Percentiles rank a stretch among this genome's conserved stretches.
These are phyloP conservation scores for Enoplosus armatus DNA, from an alignment of 2,797 vertebrate species.

Conservation along the genomic window DNA sequence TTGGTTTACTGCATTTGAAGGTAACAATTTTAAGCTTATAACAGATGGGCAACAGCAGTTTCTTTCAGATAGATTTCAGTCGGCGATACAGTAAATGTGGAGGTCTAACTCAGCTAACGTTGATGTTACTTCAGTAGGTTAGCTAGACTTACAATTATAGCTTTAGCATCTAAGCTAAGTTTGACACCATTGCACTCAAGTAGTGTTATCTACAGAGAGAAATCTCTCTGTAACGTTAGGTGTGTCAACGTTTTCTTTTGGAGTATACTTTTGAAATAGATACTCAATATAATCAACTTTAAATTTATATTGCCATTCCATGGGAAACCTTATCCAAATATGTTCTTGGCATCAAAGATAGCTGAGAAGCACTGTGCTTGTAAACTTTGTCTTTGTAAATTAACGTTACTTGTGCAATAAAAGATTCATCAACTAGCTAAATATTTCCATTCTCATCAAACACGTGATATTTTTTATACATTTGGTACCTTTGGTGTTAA, in stretches of 20 bases:
- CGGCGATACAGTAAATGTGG: neutral
- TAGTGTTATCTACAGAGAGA: neutral
- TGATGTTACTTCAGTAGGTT: too few species aligned
- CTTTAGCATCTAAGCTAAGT: too few species aligned
- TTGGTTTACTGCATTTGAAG: conserved; percentile 4
- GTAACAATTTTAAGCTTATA: conserved; percentile 14
- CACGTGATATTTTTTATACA: neutral
- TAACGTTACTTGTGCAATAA: neutral
- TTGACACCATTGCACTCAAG: neutral
- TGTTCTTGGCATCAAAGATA: neutral
- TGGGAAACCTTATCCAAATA: neutral
- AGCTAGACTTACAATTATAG: neutral
- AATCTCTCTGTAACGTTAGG: neutral
- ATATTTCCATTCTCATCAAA: neutral
- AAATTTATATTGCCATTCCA: neutral
- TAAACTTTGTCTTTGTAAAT: neutral
- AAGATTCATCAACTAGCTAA: neutral
- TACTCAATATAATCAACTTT: neutral
- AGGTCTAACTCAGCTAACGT: too few species aligned
- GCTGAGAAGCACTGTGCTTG: neutral
- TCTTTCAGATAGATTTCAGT: neutral
- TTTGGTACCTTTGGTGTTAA: neutral
- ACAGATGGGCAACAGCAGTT: neutral
- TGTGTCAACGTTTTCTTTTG: neutral
- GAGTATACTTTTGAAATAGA: neutral